A percentile compares a stretch with the other conserved stretches of the same genome.
Conservation (phyloP, 2,888 invertebrate genomes). For the Mystacides longicornis region DNA sequence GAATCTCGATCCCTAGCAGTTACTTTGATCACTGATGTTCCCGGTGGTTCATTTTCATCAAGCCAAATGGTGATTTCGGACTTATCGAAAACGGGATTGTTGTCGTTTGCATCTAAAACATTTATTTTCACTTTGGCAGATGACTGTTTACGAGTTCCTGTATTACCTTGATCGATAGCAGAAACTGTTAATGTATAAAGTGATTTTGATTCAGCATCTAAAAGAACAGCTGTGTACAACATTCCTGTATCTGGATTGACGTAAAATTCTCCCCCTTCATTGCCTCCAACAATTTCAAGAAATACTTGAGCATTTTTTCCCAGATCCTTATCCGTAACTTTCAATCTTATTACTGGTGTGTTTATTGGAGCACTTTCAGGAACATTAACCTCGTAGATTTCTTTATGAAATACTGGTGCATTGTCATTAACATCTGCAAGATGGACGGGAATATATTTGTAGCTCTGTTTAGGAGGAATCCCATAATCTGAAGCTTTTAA, state of each 20-base stretch:
- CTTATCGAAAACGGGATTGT: constrained; percentile 81
- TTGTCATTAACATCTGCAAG: constrained; percentile 79
- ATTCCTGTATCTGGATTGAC: constrained; percentile 86
- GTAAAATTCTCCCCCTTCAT: constrained; percentile 80
- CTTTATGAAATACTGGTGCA: constrained; percentile 78
- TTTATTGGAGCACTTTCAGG: constrained; percentile 84
- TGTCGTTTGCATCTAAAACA: constrained; percentile 89
- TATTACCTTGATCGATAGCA: constrained; percentile 81
- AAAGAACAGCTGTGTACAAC: constrained; percentile 69
- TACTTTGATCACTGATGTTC: constrained; percentile 76
- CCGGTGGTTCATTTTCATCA: constrained; percentile 82
- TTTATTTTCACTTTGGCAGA: constrained; percentile 87
- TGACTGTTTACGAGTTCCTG: constrained; percentile 75
- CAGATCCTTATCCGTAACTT: constrained; percentile 78
- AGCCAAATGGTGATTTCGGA: constrained; percentile 63
- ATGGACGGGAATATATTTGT: constrained; percentile 73
- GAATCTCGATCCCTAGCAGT: constrained; percentile 83
- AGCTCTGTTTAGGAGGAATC: constrained; percentile 66
- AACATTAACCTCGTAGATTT: constrained; percentile 79
- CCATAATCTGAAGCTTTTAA: constrained; percentile 80
- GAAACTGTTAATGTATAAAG: constrained; percentile 84
- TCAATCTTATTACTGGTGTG: constrained; percentile 80
- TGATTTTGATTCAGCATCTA: constrained; percentile 80
- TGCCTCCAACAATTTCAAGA: constrained; percentile 86
- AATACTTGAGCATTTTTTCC: constrained; percentile 78